Percentiles rank a stretch among this genome's conserved stretches.
Evolutionary conservation across 1,140 invertebrate species (phyloP).

Genomic region (Camponotus pennsylvanicus): DNA sequence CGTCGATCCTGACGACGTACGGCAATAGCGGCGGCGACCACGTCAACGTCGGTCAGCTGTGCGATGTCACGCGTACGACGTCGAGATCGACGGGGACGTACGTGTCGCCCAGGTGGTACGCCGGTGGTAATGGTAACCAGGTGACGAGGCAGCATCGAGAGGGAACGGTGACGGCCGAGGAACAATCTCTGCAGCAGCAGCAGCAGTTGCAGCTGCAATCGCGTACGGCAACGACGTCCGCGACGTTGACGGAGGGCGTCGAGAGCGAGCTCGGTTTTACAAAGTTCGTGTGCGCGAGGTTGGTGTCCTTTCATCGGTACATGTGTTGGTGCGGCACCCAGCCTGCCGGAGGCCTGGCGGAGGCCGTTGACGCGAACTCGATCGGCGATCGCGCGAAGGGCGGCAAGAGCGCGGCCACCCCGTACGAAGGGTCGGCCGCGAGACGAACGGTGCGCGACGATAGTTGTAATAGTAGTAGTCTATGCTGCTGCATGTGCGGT

Average conservation of each 20-base stretch:
- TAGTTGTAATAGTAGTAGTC: conserved; percentile 63
- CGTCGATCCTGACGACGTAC: conserved; percentile 29
- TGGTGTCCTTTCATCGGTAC: conserved; percentile 86
- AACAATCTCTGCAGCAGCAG: conserved; percentile 22
- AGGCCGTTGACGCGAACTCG: conserved; percentile 54
- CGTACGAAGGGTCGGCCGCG: conserved; percentile 28
- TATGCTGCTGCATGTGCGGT: conserved; percentile 89
- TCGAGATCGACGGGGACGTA: conserved; percentile 17
- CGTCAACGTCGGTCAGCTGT: conserved; percentile 38
- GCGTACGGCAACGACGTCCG: not conserved
- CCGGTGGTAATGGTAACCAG: conserved; percentile 47
- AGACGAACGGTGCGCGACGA: conserved; percentile 47
- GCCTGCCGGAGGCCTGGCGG: conserved; percentile 17
- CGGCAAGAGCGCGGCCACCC: conserved; percentile 8
- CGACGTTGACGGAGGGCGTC: conserved; percentile 30
- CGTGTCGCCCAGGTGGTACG: conserved; percentile 34
- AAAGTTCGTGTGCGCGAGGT: conserved; percentile 83
- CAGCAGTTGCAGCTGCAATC: not conserved
- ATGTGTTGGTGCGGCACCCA: conserved; percentile 85
- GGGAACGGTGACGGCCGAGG: conserved; percentile 9
- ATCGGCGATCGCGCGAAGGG: conserved; percentile 62
- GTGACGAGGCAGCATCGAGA: conserved; percentile 43
- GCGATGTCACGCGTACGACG: conserved; percentile 40
- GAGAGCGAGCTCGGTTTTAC: conserved; percentile 53
- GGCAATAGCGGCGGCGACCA: not conserved